These are phyloP conservation scores for Agrotis ipsilon DNA, from an alignment of 2,888 invertebrate species.

Conservation along the genomic window DNA sequence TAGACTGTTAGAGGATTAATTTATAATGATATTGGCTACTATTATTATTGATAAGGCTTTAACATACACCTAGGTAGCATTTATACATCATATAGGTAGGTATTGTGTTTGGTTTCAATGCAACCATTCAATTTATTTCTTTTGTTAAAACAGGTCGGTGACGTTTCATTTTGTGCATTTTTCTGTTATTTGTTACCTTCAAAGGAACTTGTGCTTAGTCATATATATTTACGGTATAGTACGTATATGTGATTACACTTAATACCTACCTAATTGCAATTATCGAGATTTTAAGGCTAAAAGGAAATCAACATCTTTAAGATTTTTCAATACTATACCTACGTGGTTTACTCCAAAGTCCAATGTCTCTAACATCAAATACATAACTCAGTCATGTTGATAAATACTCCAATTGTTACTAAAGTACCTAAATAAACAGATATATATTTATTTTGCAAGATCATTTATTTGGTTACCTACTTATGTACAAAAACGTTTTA, in stretches of 20 bases:
- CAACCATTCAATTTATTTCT: conserved; percentile 10
- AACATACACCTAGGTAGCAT: too few relatives aligned
- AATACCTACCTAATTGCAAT: too few relatives aligned
- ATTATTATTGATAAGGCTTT: too few relatives aligned
- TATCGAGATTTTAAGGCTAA: neutral
- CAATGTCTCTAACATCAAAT: conserved; percentile 20
- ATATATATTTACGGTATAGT: too few relatives aligned
- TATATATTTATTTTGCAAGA: conserved; percentile 36
- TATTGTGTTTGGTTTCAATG: neutral
- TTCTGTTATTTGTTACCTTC: neutral
- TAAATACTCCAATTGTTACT: conserved; percentile 7
- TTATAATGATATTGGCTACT: too few relatives aligned
- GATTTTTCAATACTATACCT: neutral
- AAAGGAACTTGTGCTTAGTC: neutral
- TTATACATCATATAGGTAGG: neutral
- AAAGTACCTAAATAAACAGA: neutral
- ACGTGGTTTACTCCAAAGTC: neutral
- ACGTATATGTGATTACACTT: too few relatives aligned
- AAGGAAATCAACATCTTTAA: neutral
- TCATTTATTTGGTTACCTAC: conserved; percentile 2
- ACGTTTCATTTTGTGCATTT: neutral
- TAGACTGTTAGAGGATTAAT: too few relatives aligned
- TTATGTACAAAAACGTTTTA: conserved; percentile 50
- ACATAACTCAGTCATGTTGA: neutral
- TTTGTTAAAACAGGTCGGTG: neutral